Evolutionary conservation across 2,797 vertebrate genomes (phyloP), one percentile per base, ranked within the genome.

Genomic region (Manis pentadactyla): DNA sequence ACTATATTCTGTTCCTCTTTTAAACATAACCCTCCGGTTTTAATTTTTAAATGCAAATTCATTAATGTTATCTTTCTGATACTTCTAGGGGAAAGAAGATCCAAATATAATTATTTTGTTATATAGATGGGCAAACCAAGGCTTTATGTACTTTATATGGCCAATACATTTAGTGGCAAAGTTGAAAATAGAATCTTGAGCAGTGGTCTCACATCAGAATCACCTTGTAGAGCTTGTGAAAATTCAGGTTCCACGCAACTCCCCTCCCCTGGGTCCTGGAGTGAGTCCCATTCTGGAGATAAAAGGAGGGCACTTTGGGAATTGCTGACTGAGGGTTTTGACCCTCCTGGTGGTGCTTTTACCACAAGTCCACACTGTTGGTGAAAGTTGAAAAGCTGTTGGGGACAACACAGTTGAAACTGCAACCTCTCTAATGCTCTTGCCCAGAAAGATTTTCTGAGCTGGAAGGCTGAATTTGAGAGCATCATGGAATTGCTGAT

Each of bases 401-500:
- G 51, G 15, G 51, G 19, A 88, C 19, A 19, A 55, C 25, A 55
- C 0, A 11, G 18, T 39, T 79, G 78, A 89, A 59, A 51, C 39
- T 17, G 13, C 12, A 78, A 29, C 12, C 39, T 75, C 61, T 29
- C 10, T 64, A 29, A 73, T 77, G 55, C 8, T 83, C 74, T 94
- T 89, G 34, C 69, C 75, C 49, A 78, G 89, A 87, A 49, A 94
- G 37, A 78, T 64, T 39, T 87, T 12, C 66, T 90, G 66, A 93
- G 93, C 68, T 86, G 59, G 84, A 85, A 89, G 86, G 69, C 6
- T 90, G 68, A 79, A 86, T 91, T 57, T 79, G 79, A 97, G 78
- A 68, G 55, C 37, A 61, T 61, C 18, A 46, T 37, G 61, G 42
- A 79, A 49, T 51, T 95, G n/a, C 93, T 94, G 73, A 92, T 93